Evolutionary conservation across 2,113 vertebrate genomes (phyloP).

Genomic region (Gallinago undulata): DNA sequence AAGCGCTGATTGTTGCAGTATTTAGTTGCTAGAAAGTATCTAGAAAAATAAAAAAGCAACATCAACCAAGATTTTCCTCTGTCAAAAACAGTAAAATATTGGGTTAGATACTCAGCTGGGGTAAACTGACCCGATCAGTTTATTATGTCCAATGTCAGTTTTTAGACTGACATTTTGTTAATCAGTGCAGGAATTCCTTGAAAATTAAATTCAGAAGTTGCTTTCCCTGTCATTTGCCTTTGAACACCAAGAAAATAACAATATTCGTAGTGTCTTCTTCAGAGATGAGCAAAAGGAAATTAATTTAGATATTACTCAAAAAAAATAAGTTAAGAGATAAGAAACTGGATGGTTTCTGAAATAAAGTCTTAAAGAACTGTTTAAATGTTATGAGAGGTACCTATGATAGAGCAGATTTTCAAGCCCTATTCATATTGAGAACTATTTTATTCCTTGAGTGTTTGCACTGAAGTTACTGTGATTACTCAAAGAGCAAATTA

Average conservation of each 20-base stretch:
- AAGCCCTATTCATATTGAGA: background rate
- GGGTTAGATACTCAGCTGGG: background rate
- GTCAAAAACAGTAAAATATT: background rate
- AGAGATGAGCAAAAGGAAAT: background rate
- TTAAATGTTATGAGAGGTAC: background rate
- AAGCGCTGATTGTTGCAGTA: background rate
- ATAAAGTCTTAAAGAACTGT: background rate
- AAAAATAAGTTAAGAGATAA: background rate
- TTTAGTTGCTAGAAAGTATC: background rate
- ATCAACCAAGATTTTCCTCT: background rate
- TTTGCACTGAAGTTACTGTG: background rate
- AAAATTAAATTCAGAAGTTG: background rate
- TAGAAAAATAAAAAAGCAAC: background rate
- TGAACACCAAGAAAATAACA: background rate
- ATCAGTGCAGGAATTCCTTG: background rate
- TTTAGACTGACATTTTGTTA: background rate
- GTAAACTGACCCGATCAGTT: background rate
- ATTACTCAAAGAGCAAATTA: constrained; percentile 10
- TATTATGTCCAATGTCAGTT: background rate
- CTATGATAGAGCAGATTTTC: background rate
- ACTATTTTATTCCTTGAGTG: background rate
- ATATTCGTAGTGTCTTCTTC: background rate
- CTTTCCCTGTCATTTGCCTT: background rate
- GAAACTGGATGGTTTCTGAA: background rate
- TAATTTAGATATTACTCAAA: background rate